These are phyloP conservation scores for Columba guinea DNA, from an alignment of 2,797 vertebrate species.

Conservation along the genomic window DNA sequence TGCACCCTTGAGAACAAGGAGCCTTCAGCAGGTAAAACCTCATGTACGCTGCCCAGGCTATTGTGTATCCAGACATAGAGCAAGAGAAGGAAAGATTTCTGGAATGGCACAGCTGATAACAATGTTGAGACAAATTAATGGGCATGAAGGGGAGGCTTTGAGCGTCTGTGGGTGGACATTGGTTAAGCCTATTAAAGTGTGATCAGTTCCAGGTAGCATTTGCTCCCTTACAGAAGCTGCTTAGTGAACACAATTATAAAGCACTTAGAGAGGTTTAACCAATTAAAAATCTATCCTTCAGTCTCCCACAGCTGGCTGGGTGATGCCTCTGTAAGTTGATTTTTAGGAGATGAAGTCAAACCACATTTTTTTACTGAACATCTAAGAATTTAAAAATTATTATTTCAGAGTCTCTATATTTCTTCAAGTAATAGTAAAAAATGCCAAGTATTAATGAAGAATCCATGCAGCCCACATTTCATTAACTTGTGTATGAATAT, in stretches of 20 bases:
- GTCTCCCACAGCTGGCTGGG: background rate
- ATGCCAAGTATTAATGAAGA: background rate
- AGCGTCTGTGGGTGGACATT: background rate
- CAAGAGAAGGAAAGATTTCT: background rate
- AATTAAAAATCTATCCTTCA: constrained; percentile 21
- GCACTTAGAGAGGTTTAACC: constrained; percentile 26
- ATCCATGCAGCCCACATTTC: background rate
- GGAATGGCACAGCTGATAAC: background rate
- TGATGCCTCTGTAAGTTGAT: background rate
- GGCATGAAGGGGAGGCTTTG: background rate
- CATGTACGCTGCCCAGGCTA: accelerated
- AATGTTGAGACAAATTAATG: background rate
- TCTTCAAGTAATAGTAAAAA: background rate
- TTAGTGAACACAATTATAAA: constrained; percentile 41
- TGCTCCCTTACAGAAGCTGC: background rate
- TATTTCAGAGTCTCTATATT: background rate
- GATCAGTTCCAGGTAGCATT: background rate
- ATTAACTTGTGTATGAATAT: background rate
- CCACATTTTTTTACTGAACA: accelerated
- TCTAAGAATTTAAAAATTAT: background rate
- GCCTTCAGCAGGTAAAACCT: background rate
- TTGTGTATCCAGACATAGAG: background rate
- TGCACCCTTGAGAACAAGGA: accelerated
- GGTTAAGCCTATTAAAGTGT: constrained; percentile 1
- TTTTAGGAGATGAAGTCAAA: background rate